These are phyloP conservation scores for Aptenodytes forsteri DNA, from an alignment of 2,113 vertebrate genomes.

Conservation along the genomic window DNA sequence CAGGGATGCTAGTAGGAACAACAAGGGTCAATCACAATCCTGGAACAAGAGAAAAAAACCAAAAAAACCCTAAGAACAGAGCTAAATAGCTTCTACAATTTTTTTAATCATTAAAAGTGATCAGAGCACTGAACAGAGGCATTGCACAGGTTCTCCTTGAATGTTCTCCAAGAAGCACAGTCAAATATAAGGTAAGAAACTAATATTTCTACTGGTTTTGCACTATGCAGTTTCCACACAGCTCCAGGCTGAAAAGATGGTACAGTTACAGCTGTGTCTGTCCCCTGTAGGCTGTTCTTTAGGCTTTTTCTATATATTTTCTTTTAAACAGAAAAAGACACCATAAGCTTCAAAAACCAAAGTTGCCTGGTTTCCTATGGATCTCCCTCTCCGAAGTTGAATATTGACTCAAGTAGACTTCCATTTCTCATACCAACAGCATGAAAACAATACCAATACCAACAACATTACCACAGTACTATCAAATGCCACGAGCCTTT, in stretches of 20 bases:
- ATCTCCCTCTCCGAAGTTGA: not conserved
- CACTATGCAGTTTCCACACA: not conserved
- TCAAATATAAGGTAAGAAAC: not conserved
- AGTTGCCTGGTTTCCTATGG: not conserved
- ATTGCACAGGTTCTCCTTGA: not conserved
- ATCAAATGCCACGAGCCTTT: not conserved
- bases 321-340: not conserved
- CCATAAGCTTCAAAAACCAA: not conserved
- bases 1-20: not conserved
- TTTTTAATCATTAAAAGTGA: not conserved
- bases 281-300: not conserved
- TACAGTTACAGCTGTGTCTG: not conserved
- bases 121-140: not conserved
- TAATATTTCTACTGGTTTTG: not conserved
- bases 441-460: fast-evolving
- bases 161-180: not conserved
- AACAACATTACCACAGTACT: not conserved
- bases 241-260: not conserved
- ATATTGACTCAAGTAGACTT: not conserved
- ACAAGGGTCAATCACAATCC: not conserved
- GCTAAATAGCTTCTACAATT: not conserved
- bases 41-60: not conserved
- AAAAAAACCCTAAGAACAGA: not conserved
- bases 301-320: not conserved
- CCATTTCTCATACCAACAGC: not conserved